Base-by-base conservation (phyloP, 2,888 invertebrate genomes). In the Hedya salicella region DNA sequence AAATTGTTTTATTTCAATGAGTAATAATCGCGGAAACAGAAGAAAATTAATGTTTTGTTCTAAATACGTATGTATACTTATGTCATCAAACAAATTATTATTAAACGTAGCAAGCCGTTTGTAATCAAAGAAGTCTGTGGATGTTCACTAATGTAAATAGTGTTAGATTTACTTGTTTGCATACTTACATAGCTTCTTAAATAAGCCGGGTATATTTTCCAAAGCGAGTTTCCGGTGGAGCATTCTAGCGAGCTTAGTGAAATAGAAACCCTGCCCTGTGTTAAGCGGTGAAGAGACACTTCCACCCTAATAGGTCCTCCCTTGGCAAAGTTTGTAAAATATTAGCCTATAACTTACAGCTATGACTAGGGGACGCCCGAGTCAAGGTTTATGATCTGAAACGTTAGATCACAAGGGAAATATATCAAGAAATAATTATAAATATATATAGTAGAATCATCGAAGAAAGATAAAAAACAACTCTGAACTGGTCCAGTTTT, bases 291-390 rank as follows among this genome's bases (percentile, higher is more conserved):
- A 52, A 57, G 57, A 59, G 53, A 64, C 59, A 59, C 59, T 59
- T 64, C 59, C 64, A 16, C 64, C 64, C 64, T 64, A 64, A 59
- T 64, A 59, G 59, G 57, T 59, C 50, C 64, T 40, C 64, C 64
- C 64, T 39, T 59, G 44, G 44, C 59, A 52, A 64, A 64, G 50
- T 64, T 64, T 64, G 44, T 64, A 59, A 64, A 64, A 64, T 64
- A 64, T 64, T 64, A 52, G 64, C 64, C 64, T 59, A 64, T 66
- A 66, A 53, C 66, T 66, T 66, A 60, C 60, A 66, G 60, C 52
- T 66, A 61, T 57, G 66, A 40, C 53, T 66, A 54, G 48, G 66
- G 59, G 66, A 50, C 39, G 48, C 17, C 64, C 16, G 59, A 53
- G 66, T 60, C 53, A 53, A 44, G 40, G 53, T 52, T 64, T 50